Percentiles rank a stretch among this genome's conserved stretches.
These are phyloP conservation scores for Artibeus lituratus DNA, from an alignment of 2,797 vertebrate species.

Conservation along the genomic window DNA sequence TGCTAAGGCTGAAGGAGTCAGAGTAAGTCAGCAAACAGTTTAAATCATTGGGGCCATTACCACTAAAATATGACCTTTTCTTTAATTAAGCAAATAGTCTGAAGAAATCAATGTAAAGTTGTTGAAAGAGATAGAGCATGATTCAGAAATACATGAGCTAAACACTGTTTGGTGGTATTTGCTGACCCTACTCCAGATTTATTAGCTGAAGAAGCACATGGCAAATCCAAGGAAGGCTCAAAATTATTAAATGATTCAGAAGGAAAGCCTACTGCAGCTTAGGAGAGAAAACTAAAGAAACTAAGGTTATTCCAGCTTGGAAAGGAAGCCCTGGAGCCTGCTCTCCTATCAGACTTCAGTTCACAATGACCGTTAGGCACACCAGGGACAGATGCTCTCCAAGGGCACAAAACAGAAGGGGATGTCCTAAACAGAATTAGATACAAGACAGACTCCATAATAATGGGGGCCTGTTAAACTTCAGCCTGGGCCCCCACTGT, in stretches of 20 bases:
- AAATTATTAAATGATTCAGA: neutral
- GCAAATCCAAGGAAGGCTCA: neutral
- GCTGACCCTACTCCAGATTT: neutral
- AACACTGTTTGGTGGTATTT: neutral
- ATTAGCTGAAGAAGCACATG: neutral
- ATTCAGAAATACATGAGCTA: neutral
- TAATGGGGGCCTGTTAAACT: neutral
- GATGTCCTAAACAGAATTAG: neutral
- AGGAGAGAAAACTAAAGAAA: neutral
- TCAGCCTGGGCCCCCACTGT: neutral
- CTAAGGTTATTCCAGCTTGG: neutral
- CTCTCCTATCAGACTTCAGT: neutral
- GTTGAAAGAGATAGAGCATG: neutral
- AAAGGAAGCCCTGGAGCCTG: neutral
- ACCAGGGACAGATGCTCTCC: neutral
- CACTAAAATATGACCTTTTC: conserved; percentile 7
- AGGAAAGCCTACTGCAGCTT: neutral
- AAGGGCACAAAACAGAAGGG: neutral
- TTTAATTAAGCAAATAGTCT: conserved; percentile 2
- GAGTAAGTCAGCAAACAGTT: neutral
- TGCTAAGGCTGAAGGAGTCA: neutral
- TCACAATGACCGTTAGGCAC: neutral
- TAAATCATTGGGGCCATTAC: neutral
- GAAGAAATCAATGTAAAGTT: conserved; percentile 19
- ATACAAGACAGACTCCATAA: neutral